Conservation (phyloP, 1,140 invertebrate species). For the Pygmarrhopalites habei region DNA sequence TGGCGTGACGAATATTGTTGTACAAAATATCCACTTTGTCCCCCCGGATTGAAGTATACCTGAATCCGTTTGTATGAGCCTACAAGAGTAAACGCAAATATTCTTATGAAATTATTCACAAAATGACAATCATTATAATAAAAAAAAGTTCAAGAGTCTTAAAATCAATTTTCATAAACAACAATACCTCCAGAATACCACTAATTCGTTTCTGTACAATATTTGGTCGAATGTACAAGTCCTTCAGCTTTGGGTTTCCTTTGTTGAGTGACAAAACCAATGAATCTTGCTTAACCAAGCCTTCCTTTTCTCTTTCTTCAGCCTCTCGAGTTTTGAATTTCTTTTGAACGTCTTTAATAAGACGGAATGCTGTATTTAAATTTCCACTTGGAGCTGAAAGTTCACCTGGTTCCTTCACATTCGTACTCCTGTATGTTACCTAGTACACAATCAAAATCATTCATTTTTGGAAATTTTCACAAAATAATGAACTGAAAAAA, state of each 20-base stretch:
- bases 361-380: slow-evolving; percentile 88
- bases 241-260: slow-evolving; percentile 96
- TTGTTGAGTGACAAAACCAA: slow-evolving; percentile 92
- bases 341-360: slow-evolving; percentile 99
- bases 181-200: slow-evolving; percentile 45
- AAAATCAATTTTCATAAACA: no score
- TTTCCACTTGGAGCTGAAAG: slow-evolving; percentile 90
- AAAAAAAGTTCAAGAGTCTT: background rate
- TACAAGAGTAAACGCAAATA: slow-evolving; percentile 57
- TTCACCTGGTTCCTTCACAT: slow-evolving; percentile 96
- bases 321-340: slow-evolving; percentile 96
- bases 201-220: slow-evolving; percentile 97
- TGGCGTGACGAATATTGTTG: slow-evolving; percentile 99
- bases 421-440: slow-evolving; percentile 92
- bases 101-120: background rate
- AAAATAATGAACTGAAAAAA: no score
- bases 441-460: slow-evolving; percentile 42
- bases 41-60: slow-evolving; percentile 94
- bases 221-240: slow-evolving; percentile 96
- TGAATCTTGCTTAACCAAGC: slow-evolving; percentile 97
- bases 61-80: slow-evolving; percentile 94
- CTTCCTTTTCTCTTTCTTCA: slow-evolving; percentile 96
- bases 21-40: slow-evolving; percentile 99
- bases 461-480: background rate
- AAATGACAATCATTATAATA: background rate